Conservation (phyloP, 2,113 vertebrate species). For the Neotoma lepida region DNA sequence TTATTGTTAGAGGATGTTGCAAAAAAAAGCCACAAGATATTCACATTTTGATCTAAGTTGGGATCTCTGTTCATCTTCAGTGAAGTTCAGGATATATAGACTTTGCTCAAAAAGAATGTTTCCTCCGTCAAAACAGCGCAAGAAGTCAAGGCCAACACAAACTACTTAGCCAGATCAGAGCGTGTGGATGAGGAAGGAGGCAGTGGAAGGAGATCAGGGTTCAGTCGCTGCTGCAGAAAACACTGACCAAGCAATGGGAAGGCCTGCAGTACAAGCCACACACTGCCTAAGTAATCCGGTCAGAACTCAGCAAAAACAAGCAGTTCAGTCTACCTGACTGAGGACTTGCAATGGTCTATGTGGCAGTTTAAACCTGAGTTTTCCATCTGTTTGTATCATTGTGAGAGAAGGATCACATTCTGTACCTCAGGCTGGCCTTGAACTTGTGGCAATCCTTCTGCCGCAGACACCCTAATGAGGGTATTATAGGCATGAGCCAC, state of each 20-base stretch:
- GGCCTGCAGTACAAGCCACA: neutral
- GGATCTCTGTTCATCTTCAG: neutral
- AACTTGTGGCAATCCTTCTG: neutral
- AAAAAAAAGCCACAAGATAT: neutral
- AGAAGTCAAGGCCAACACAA: neutral
- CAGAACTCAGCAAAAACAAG: neutral
- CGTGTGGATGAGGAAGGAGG: neutral
- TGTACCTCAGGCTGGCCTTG: neutral
- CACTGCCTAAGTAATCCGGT: neutral
- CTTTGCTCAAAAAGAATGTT: neutral
- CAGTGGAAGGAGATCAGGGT: neutral
- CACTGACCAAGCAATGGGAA: neutral
- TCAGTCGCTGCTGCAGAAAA: neutral
- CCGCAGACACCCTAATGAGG: no score
- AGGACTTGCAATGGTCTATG: neutral
- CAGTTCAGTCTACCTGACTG: neutral
- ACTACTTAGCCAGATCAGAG: neutral
- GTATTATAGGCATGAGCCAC: no score
- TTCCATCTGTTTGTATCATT: neutral
- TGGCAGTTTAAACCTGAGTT: neutral
- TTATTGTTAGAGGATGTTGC: neutral
- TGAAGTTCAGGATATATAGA: slow-evolving; percentile 20
- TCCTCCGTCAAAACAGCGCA: neutral
- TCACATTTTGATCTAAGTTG: neutral
- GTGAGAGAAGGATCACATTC: no score